A percentile compares a stretch with the other conserved stretches of the same genome.
Evolutionary conservation across 2,113 vertebrate species (phyloP).

Genomic region (Nematolebias whitei): DNA sequence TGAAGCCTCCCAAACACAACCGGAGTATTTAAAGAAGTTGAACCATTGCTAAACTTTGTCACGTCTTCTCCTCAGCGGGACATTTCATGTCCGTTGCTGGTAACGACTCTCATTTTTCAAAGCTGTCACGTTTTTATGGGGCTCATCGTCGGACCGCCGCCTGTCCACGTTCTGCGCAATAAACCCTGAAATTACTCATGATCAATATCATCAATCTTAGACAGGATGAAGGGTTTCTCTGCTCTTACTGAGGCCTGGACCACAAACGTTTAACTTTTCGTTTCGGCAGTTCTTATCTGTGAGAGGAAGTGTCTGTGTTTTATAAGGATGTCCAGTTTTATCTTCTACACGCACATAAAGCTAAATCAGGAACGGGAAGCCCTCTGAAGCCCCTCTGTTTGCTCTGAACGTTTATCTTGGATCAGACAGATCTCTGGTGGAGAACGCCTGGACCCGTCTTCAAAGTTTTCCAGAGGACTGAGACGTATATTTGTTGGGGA

Average conservation of each 20-base stretch:
- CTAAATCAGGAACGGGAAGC: background rate
- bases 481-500: background rate
- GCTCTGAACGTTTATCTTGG: background rate
- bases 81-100: background rate
- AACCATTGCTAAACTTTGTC: background rate
- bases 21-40: background rate
- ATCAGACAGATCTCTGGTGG: background rate
- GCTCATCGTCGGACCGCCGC: background rate
- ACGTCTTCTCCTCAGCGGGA: constrained; percentile 7
- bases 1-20: background rate
- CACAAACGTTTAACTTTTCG: background rate
- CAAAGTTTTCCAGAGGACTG: background rate
- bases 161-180: background rate
- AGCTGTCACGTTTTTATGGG: background rate
- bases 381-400: background rate
- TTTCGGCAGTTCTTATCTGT: background rate
- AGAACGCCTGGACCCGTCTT: background rate
- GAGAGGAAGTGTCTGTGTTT: background rate
- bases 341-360: no score
- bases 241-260: background rate
- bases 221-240: background rate
- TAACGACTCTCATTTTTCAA: constrained; percentile 8
- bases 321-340: background rate
- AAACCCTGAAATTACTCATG: background rate
- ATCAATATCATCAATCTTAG: background rate